phyloP scores from a whole-genome alignment of 2,888 invertebrate genomes.

The Plusia festucae region DNA sequence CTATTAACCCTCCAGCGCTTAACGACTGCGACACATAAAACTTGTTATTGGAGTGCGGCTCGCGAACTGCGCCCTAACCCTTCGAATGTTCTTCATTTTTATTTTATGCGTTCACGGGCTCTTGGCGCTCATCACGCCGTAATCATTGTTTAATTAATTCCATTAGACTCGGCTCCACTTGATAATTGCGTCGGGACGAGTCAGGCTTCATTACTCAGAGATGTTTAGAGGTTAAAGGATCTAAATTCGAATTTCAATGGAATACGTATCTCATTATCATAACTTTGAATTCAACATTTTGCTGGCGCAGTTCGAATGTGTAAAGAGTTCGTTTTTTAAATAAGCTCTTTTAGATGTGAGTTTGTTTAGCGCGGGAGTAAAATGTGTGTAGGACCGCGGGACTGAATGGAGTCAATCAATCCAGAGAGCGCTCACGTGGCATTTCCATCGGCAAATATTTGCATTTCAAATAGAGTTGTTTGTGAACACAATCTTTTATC shows the following conservation, averaged over 20 bases:
- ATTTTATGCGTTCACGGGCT: slow-evolving; percentile 11
- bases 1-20: slow-evolving; percentile 16
- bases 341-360: slow-evolving; percentile 10
- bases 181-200: slow-evolving; percentile 14
- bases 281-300: background rate
- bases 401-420: slow-evolving; percentile 37
- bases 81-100: slow-evolving; percentile 13
- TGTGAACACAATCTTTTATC: slow-evolving; percentile 46
- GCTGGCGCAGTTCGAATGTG: background rate
- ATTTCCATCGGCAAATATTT: slow-evolving; percentile 33
- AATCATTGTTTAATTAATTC: slow-evolving; percentile 25
- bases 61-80: slow-evolving; percentile 5
- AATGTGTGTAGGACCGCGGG: slow-evolving; percentile 21
- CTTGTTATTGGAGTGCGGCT: slow-evolving; percentile 24
- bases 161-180: slow-evolving; percentile 11
- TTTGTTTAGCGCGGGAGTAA: slow-evolving; percentile 27
- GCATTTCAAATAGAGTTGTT: slow-evolving; percentile 50
- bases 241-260: background rate
- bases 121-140: slow-evolving; percentile 11
- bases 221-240: slow-evolving; percentile 3
- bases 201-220: background rate
- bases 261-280: slow-evolving; percentile 8
- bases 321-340: slow-evolving; percentile 3
- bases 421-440: slow-evolving; percentile 21
- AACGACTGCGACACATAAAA: slow-evolving; percentile 18